Percentiles rank a stretch among this genome's conserved stretches.
These are phyloP conservation scores for Phalloptychus januarius DNA, from an alignment of 2,797 vertebrate genomes.

Conservation along the genomic window DNA sequence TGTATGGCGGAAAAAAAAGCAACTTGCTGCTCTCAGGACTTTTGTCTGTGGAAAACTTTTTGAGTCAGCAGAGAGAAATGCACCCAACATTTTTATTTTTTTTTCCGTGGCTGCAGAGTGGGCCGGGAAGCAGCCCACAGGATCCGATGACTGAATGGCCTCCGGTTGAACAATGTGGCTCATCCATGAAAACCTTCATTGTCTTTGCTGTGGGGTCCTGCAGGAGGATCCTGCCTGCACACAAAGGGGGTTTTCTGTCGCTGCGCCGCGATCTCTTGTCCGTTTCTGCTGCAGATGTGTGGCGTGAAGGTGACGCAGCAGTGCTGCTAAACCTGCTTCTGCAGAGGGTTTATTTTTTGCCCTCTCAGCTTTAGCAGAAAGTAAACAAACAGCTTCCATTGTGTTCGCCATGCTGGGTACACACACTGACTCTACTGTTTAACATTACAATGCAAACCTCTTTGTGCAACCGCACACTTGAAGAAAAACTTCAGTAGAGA, in stretches of 20 bases:
- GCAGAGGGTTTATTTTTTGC: conserved; percentile 2
- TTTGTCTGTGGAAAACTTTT: conserved; percentile 66
- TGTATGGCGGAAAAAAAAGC: conserved; percentile 38
- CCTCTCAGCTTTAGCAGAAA: conserved; percentile 16
- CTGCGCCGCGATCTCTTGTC: conserved; percentile 6
- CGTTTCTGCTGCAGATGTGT: conserved; percentile 41
- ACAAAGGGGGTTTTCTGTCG: conserved; percentile 70
- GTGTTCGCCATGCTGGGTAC: conserved; percentile 19
- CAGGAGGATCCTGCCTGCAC: conserved; percentile 38
- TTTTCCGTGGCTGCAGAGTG: conserved; percentile 41
- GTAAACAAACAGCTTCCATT: conserved; percentile 15
- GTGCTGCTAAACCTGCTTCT: conserved; percentile 7
- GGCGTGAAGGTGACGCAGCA: conserved; percentile 37
- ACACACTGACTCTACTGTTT: conserved; percentile 26
- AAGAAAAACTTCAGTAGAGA: conserved; percentile 12
- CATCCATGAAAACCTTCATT: conserved; percentile 73
- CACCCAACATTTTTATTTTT: conserved; percentile 14
- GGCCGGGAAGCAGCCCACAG: conserved; percentile 42
- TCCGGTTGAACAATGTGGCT: conserved; percentile 58
- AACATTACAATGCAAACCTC: conserved; percentile 39
- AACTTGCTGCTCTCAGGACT: conserved; percentile 63
- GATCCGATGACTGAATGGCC: conserved; percentile 61
- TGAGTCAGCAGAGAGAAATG: conserved; percentile 67
- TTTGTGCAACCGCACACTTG: conserved; percentile 21
- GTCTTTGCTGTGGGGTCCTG: conserved; percentile 59